Percentiles rank a stretch among this genome's conserved stretches.
Conservation (phyloP, 1,140 invertebrate species). For the Teleopsis dalmanni region DNA sequence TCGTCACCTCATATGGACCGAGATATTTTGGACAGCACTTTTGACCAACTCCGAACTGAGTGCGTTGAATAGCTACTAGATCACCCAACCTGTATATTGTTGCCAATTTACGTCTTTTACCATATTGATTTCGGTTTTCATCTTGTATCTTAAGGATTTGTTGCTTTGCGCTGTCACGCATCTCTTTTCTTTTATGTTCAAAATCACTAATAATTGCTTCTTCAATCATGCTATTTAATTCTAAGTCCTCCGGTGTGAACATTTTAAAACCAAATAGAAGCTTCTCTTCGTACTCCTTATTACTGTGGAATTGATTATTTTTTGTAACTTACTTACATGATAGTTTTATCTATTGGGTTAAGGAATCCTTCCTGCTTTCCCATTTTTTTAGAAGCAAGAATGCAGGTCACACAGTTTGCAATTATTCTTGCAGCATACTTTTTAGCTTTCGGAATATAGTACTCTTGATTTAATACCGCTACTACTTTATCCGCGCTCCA, state of each 20-base stretch:
- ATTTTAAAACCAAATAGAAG: slow-evolving; percentile 22
- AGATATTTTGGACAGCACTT: slow-evolving; percentile 33
- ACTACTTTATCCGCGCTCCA: too few relatives aligned
- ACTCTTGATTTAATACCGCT: slow-evolving; percentile 29
- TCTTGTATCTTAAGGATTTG: slow-evolving; percentile 33
- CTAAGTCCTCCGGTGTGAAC: slow-evolving; percentile 30
- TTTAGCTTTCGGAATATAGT: slow-evolving; percentile 28
- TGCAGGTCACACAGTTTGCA: slow-evolving; percentile 13
- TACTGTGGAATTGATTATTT: too few relatives aligned
- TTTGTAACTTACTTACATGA: slow-evolving; percentile 43
- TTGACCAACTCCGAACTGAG: slow-evolving; percentile 28
- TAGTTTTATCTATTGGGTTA: slow-evolving; percentile 36
- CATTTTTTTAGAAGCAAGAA: slow-evolving; percentile 33
- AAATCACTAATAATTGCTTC: slow-evolving; percentile 22
- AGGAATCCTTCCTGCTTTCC: slow-evolving; percentile 42
- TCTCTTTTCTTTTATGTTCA: slow-evolving; percentile 27
- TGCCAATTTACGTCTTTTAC: slow-evolving; percentile 23
- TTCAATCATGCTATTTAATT: slow-evolving; percentile 23
- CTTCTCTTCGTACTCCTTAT: too few relatives aligned
- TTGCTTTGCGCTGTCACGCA: too few relatives aligned
- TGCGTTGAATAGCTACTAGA: slow-evolving; percentile 38
- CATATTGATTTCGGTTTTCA: slow-evolving; percentile 27
- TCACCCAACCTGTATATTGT: slow-evolving; percentile 29
- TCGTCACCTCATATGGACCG: slow-evolving; percentile 27
- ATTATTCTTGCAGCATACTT: slow-evolving; percentile 20